Base-by-base conservation (phyloP, 2,113 vertebrate genomes). In the Tetrao urogallus region DNA sequence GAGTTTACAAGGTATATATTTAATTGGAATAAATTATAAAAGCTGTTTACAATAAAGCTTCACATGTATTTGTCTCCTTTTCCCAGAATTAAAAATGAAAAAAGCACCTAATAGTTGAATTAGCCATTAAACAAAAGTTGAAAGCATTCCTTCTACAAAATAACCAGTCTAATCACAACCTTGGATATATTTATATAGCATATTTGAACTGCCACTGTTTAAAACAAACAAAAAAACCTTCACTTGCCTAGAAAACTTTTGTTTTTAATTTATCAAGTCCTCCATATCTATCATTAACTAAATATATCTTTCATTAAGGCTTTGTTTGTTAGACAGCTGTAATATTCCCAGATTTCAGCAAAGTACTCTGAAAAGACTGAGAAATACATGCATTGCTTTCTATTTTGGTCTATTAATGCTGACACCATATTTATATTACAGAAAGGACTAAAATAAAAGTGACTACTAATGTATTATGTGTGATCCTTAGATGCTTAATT, bases 311-410 rank as follows among this genome's bases (percentile, higher is more conserved):
- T 38, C 18, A 22, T 25, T 17, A 69, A 12, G 34, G 89, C 43
- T 78, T 48, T 93, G n/a, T 77, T 48, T 61, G 47, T 11, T 25
- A 67, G 65, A 13, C 95, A 92, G 88, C 75, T 95, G 94, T 65
- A 71, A 3, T 13, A 63, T 69, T 91, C 89, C 88, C 88, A 81
- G 32, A 40, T 36, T 79, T 61, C 77, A 87, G 58, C 0, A 61
- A 22, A 86, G 67, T n/a, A 84, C 9, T 21, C 14, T 16, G 43
- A 75, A 13, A 78, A 74, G 43, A 45, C 19, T 8, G 10, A 64
- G 74, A 34, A 47, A 14, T 15, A 10, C 20, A 22, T 7, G 65
- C 13, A 83, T 28, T n/a, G 58, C 43, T 36, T 52, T 8, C 34
- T 70, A 48, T 58, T 34, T 60, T 61, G 38, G 19, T 57, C 25